Conservation (phyloP, 2,888 invertebrate genomes). For the Phragmatobia fuliginosa region DNA sequence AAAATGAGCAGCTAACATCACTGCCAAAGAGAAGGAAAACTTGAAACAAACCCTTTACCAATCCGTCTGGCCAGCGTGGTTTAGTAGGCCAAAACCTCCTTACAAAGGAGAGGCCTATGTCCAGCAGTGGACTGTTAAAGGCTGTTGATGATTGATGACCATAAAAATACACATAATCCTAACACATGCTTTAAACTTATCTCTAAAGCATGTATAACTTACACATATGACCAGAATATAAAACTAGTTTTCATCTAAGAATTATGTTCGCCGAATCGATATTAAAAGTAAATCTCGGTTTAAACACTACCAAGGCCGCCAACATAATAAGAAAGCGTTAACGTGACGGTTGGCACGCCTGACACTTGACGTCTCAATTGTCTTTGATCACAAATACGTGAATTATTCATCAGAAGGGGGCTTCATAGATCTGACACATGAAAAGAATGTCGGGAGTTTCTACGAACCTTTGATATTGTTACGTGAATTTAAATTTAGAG, state of each 20-base stretch:
- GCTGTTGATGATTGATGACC: too few relatives aligned
- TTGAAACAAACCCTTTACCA: too few relatives aligned
- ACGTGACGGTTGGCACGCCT: conserved; percentile 55
- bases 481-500: conserved; percentile 3
- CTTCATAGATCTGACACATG: conserved; percentile 34
- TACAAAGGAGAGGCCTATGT: too few relatives aligned
- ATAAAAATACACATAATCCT: too few relatives aligned
- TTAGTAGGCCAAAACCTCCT: too few relatives aligned
- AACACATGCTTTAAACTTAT: too few relatives aligned
- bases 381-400: conserved; percentile 80
- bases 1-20: too few relatives aligned
- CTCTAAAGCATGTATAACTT: background rate
- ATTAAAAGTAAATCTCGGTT: conserved; percentile 40
- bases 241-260: background rate
- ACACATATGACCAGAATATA: background rate
- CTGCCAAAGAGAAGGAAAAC: too few relatives aligned
- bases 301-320: conserved; percentile 48
- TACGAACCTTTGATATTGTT: conserved; percentile 18
- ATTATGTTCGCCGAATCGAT: conserved; percentile 14
- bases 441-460: conserved; percentile 24
- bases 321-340: conserved; percentile 61
- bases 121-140: too few relatives aligned
- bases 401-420: conserved; percentile 68
- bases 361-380: conserved; percentile 72
- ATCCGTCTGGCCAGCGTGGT: too few relatives aligned